Conservation (phyloP, 2,113 vertebrate species). For the Jaculus jaculus region DNA sequence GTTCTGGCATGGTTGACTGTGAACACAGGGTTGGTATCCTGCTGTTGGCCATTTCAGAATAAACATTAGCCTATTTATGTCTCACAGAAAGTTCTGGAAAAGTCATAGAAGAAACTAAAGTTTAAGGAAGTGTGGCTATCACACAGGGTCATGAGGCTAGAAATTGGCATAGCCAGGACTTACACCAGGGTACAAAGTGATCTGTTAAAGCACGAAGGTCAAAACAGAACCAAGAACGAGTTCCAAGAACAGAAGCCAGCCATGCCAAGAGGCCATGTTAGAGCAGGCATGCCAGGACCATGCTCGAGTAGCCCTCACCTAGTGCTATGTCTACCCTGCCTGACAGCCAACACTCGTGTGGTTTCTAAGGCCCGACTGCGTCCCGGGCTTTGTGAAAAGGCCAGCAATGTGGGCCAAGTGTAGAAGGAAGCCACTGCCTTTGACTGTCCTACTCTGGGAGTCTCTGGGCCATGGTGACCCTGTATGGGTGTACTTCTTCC, state of each 20-base stretch:
- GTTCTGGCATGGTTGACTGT: rapidly evolving
- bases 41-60: neutral
- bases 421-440: neutral
- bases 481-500: neutral
- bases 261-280: neutral
- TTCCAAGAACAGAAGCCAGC: neutral
- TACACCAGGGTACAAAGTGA: neutral
- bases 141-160: neutral
- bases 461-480: neutral
- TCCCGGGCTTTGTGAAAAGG: neutral
- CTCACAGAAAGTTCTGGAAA: neutral
- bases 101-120: neutral
- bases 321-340: neutral
- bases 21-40: neutral
- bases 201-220: neutral
- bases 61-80: neutral
- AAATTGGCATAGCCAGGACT: neutral
- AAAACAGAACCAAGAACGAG: neutral
- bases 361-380: neutral
- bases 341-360: neutral
- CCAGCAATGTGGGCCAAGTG: neutral
- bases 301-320: neutral
- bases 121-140: neutral
- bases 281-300: rapidly evolving
- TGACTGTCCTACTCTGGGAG: neutral